Base-by-base conservation (phyloP, 2,113 vertebrate genomes). In the Pteruthius melanotis region DNA sequence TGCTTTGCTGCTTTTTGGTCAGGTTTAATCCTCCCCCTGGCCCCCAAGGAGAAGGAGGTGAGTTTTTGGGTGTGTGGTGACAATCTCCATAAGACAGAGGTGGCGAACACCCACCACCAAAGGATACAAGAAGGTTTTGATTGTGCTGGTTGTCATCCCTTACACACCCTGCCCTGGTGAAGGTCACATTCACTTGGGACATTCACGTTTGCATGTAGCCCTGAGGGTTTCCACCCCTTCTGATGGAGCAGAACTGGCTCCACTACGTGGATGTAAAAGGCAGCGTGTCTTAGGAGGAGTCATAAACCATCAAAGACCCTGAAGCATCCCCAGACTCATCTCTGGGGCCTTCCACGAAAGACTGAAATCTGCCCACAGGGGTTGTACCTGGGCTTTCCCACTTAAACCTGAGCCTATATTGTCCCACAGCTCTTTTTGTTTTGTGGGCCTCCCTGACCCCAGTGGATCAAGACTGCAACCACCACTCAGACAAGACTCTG, bases 301-400 rank as follows among this genome's bases (percentile, higher is more conserved):
- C 19, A 74, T 74, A 84, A 56, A 56, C 18, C 22, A 56, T 6
- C 26, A n/a, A n/a, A 47, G 15, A 49, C 20, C 30, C n/a, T 28
- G 23, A 64, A 65, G 3, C 0, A 0, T 5, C 5, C 3, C 12
- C 19, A 56, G 19, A 40, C 19, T 47, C 2, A 20, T 47, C 47
- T 65, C 40, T 65, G 19, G 4, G 10, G 23, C 12, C 24, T 54
- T 47, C 50, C 30, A 64, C 3, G 0, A 1, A 56, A 40, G 50
- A 49, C 42, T 56, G 42, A 49, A 49, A 65, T 10, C 15, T 5
- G 30, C 8, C 8, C 12, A 30, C 24, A 49, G 30, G 10, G 15
- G 5, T 39, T 8, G 3, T 30, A 30, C 15, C 23, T 49, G 23
- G 15, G 2, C 19, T 23, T 40, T 52, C 7, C 20, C 60, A 24